These are phyloP conservation scores for Xanthia icteritia DNA, from an alignment of 2,888 invertebrate species.

Conservation along the genomic window DNA sequence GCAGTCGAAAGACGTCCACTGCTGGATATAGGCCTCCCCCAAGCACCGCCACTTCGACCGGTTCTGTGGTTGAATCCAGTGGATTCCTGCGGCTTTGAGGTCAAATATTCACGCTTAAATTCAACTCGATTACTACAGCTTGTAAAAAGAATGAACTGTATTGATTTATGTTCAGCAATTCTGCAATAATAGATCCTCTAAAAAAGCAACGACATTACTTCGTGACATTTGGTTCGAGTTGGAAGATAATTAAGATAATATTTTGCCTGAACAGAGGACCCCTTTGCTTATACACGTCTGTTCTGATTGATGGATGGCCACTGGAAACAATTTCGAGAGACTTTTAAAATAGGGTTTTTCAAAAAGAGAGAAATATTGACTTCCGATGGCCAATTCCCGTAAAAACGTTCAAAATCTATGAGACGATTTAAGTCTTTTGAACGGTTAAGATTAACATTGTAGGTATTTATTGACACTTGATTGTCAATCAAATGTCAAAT, in stretches of 20 bases:
- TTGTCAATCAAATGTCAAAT: not conserved
- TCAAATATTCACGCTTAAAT: not conserved
- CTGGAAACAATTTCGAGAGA: not conserved
- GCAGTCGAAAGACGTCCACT: too few species aligned
- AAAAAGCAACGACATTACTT: not conserved
- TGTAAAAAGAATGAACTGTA: not conserved
- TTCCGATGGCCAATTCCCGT: too few species aligned
- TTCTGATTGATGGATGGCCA: conserved; percentile 6
- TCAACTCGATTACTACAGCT: not conserved
- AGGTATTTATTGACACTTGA: too few species aligned
- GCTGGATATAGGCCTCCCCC: too few species aligned
- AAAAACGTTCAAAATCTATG: too few species aligned
- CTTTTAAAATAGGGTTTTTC: not conserved
- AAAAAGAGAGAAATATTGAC: not conserved
- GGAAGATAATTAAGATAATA: conserved; percentile 16
- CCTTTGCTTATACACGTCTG: conserved; percentile 18
- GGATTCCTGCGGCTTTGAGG: too few species aligned
- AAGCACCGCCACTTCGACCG: too few species aligned
- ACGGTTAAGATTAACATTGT: too few species aligned
- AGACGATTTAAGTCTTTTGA: too few species aligned
- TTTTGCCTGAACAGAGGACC: conserved; percentile 7
- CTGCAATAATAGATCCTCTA: not conserved
- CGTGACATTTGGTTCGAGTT: not conserved
- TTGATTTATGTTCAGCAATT: not conserved
- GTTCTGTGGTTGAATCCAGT: too few species aligned